Percentiles rank a stretch among this genome's conserved stretches.
Evolutionary conservation across 2,797 vertebrate genomes (phyloP).

Genomic region (Gallinago solitaria): DNA sequence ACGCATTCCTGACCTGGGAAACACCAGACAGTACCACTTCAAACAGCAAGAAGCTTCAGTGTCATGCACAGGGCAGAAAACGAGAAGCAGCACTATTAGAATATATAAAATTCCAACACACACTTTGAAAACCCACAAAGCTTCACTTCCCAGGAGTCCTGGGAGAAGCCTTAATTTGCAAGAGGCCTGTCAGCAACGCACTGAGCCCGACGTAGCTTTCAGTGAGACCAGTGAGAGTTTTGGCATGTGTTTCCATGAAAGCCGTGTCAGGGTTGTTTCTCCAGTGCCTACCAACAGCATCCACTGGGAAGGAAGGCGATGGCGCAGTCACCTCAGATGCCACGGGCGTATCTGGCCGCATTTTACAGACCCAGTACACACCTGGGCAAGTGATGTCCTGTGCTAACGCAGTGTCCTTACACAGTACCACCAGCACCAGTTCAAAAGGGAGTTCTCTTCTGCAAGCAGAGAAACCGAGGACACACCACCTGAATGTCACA

Average conservation of each 20-base stretch:
- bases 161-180: neutral
- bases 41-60: neutral
- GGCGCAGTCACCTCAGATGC: neutral
- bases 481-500: neutral
- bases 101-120: neutral
- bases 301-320: neutral
- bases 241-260: neutral
- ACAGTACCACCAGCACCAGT: rapidly evolving
- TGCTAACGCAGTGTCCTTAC: rapidly evolving
- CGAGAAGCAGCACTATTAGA: rapidly evolving
- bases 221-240: neutral
- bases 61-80: rapidly evolving
- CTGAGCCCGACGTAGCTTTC: neutral
- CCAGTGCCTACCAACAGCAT: neutral
- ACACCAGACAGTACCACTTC: neutral
- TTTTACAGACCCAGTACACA: neutral
- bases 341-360: rapidly evolving
- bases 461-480: neutral
- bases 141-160: neutral
- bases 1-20: neutral
- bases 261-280: neutral
- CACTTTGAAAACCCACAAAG: neutral
- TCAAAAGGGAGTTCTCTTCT: neutral
- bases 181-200: neutral
- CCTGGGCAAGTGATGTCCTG: neutral